Conservation (phyloP, 2,797 vertebrate genomes). For the Buceros bicornis region DNA sequence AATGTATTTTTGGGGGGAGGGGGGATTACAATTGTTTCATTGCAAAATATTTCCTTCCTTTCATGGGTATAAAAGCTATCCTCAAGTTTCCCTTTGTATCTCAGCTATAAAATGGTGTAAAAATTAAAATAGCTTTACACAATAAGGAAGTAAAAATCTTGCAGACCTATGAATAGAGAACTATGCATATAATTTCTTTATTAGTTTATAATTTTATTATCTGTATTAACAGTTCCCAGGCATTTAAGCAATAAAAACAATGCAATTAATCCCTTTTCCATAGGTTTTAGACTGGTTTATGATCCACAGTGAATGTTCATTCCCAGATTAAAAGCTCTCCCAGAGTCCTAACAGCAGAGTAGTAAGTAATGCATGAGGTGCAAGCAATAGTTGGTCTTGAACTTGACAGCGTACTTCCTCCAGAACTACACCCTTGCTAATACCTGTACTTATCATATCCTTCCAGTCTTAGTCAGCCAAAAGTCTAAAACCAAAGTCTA, state of each 20-base stretch:
- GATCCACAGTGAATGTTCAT: background rate
- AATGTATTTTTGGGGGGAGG: background rate
- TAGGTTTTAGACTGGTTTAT: background rate
- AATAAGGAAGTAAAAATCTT: background rate
- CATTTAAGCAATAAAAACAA: background rate
- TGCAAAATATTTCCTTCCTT: constrained; percentile 5
- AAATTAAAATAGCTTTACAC: background rate
- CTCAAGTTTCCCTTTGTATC: background rate
- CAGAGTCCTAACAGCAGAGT: background rate
- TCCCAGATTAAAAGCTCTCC: background rate
- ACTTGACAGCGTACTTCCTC: background rate
- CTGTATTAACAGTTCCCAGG: background rate
- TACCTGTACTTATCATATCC: background rate
- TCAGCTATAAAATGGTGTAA: background rate
- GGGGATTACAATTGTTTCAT: background rate
- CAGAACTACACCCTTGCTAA: background rate
- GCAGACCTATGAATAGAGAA: background rate
- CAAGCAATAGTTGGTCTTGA: background rate
- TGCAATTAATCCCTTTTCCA: background rate
- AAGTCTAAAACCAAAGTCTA: background rate
- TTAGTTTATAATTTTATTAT: background rate
- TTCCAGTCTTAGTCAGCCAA: background rate
- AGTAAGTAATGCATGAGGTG: background rate
- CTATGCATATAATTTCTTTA: background rate
- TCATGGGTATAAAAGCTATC: background rate